These are phyloP conservation scores for Disparrhopalites patrizii DNA, from an alignment of 2,888 invertebrate species.

Conservation along the genomic window DNA sequence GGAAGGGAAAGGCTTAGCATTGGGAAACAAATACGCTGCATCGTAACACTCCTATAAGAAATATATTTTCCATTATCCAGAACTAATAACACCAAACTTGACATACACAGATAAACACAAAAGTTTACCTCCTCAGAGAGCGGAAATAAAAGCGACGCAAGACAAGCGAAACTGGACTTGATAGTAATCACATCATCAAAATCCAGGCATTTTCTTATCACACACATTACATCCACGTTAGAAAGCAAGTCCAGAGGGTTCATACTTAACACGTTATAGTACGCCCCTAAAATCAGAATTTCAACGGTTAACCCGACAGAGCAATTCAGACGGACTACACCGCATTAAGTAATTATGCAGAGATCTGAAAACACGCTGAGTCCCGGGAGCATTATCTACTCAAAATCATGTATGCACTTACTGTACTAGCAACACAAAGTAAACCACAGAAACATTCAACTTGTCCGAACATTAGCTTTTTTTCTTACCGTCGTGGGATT, in stretches of 20 bases:
- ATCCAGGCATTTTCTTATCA: constrained; percentile 37
- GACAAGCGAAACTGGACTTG: constrained; percentile 36
- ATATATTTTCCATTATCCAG: no score
- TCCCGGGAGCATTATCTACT: no score
- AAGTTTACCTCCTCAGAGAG: constrained; percentile 37
- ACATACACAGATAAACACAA: not conserved
- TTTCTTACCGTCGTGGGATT: constrained; percentile 50
- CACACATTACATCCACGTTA: constrained; percentile 40
- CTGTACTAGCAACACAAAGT: no score
- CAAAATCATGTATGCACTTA: no score
- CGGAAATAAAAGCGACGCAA: constrained; percentile 37
- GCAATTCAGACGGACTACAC: no score
- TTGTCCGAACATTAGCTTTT: no score
- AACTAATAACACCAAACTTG: no score
- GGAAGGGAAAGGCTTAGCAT: constrained; percentile 34
- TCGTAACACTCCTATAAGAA: constrained; percentile 32
- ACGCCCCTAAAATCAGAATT: constrained; percentile 39
- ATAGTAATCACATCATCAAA: constrained; percentile 33
- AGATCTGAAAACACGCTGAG: no score
- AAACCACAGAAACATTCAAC: no score
- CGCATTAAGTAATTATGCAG: no score
- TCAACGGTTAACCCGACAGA: no score
- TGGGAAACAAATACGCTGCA: constrained; percentile 31
- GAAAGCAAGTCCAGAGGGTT: constrained; percentile 34
- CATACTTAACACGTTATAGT: constrained; percentile 35